Conservation (phyloP, 2,888 invertebrate species). For the Drosophila histrio region DNA sequence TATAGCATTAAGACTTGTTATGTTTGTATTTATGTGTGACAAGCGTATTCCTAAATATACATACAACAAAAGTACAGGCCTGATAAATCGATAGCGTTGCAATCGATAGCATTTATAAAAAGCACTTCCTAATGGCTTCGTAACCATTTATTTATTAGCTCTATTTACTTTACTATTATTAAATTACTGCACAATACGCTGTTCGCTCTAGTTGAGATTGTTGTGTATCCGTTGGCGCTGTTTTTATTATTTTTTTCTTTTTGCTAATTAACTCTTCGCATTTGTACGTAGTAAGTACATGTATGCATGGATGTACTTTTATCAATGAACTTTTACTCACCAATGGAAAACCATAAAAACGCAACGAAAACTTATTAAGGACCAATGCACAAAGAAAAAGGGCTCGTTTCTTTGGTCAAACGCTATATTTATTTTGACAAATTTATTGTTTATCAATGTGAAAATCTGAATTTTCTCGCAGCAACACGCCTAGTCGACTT, state of each 20-base stretch:
- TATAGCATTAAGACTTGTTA: slow-evolving; percentile 39
- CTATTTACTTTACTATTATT: slow-evolving; percentile 7
- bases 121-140: slow-evolving; percentile 21
- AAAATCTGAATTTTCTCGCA: slow-evolving; percentile 57
- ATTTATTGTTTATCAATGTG: slow-evolving; percentile 57
- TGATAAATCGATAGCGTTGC: slow-evolving; percentile 48
- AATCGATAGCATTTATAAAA: slow-evolving; percentile 18
- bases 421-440: slow-evolving; percentile 67
- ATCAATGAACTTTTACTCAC: slow-evolving; percentile 81
- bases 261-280: slow-evolving; percentile 29
- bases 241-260: too few species aligned
- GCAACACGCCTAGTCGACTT: slow-evolving; percentile 61
- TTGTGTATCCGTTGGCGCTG: slow-evolving; percentile 42
- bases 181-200: slow-evolving; percentile 11
- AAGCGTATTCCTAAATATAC: slow-evolving; percentile 58
- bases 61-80: slow-evolving; percentile 37
- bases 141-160: slow-evolving; percentile 10
- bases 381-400: slow-evolving; percentile 76
- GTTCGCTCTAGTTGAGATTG: slow-evolving; percentile 5
- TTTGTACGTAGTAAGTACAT: slow-evolving; percentile 35
- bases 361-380: slow-evolving; percentile 72
- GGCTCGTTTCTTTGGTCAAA: slow-evolving; percentile 53
- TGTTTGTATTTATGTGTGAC: slow-evolving; percentile 34
- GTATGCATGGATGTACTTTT: slow-evolving; percentile 42
- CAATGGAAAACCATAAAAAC: slow-evolving; percentile 74